Evolutionary conservation across 2,797 vertebrate genomes (phyloP).

Genomic region (Balearica regulorum): DNA sequence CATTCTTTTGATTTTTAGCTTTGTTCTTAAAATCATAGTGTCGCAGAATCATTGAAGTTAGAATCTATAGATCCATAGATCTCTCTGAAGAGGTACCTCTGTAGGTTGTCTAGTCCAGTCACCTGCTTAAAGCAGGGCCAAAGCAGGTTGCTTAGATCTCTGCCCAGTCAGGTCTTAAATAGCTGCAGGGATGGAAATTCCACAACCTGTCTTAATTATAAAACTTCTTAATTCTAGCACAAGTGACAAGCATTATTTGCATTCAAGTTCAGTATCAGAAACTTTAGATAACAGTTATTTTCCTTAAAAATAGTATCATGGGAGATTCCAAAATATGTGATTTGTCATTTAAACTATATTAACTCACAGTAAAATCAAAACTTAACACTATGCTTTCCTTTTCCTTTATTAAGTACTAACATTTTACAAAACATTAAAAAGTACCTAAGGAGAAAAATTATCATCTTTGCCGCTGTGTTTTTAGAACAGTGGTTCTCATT

Average conservation of each 20-base stretch:
- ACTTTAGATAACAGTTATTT: neutral
- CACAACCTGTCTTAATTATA: neutral
- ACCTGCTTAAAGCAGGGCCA: neutral
- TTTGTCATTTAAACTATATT: neutral
- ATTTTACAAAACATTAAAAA: neutral
- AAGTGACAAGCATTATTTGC: neutral
- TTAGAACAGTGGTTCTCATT: neutral
- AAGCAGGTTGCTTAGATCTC: neutral
- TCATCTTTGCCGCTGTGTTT: neutral
- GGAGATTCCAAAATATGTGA: neutral
- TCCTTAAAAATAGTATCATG: neutral
- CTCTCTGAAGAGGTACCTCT: neutral
- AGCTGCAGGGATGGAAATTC: neutral
- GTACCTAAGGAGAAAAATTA: neutral
- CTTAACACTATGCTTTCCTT: neutral
- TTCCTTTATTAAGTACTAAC: neutral
- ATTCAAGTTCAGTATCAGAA: neutral
- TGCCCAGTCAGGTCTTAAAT: neutral
- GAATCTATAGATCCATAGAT: neutral
- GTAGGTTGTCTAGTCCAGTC: fast-evolving
- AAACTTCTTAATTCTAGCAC: neutral
- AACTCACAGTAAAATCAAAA: neutral
- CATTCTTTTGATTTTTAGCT: neutral
- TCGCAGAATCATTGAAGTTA: neutral
- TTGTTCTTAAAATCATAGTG: neutral